Conservation (phyloP, 2,113 vertebrate genomes). For the Meriones unguiculatus region DNA sequence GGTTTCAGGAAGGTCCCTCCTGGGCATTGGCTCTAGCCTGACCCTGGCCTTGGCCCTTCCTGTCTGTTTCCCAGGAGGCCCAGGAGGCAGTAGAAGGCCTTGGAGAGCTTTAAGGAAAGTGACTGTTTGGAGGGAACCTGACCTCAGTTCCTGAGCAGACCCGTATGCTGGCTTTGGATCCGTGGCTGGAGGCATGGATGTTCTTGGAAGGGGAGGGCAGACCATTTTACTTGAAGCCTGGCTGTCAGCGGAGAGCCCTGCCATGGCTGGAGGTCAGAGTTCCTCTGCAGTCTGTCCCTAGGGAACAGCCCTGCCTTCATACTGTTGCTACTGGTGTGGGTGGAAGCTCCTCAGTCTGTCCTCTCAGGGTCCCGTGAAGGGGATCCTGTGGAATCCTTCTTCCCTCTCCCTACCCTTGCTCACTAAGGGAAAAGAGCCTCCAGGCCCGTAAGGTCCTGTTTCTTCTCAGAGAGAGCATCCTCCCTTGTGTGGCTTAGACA, state of each 20-base stretch:
- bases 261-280: neutral
- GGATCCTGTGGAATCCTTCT: neutral
- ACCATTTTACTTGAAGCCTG: no score
- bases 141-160: neutral
- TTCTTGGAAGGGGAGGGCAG: neutral
- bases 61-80: neutral
- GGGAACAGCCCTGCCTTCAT: neutral
- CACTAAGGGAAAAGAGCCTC: neutral
- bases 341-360: neutral
- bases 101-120: neutral
- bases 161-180: neutral
- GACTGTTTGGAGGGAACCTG: neutral
- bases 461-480: neutral
- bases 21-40: neutral
- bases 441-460: neutral
- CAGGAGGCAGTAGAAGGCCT: neutral
- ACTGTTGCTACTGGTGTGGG: neutral
- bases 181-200: neutral
- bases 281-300: neutral
- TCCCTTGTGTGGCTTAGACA: neutral
- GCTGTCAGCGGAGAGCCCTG: no score
- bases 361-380: neutral
- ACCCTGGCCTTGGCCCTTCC: neutral
- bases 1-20: neutral
- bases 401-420: neutral